Base-by-base conservation (phyloP, 2,888 invertebrate genomes). In the Drosophila robusta region DNA sequence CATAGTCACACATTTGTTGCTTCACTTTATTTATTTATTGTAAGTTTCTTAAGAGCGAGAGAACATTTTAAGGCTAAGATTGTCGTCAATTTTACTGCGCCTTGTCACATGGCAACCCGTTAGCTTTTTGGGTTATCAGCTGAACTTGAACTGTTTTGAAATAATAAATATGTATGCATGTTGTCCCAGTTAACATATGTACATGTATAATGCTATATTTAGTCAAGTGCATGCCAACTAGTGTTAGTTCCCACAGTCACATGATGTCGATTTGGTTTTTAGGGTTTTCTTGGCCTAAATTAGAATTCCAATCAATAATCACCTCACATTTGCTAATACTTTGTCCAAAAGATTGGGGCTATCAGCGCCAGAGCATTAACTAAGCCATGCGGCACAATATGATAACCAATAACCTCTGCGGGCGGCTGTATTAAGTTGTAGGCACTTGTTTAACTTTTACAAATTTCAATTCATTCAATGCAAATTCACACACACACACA, bases 381-480 rank as follows among this genome's bases (percentile, higher is more conserved):
- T 47, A 57, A 68, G 50, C 42, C 63, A 61, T 57, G 57, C 67
- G 63, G 4, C 24, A 18, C 2, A 41, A 4, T 14, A 8, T 47
- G 75, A 77, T 68, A 68, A 72, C 60, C 57, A 57, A 56, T 75
- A 75, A 74, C 57, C 76, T 65, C 22, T 38, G 18, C 55, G 41
- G 44, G 49, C 63, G 61, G 61, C 51, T 52, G 49, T 54, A 9
- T 44, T 44, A 54, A 34, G 34, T 34, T 34, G 14, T 56, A 45
- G 45, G 38, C 34, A 56, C 44, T 57, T 62, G 47, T 58, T 71
- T 66, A 39, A 58, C 16, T 63, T 85, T 80, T 77, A 83, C 84
- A 83, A 87, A 61, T 84, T 87, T 70, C 38, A 78, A 87, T 82
- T 84, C 86, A 84, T 84, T 79, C 83, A 86, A 73, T 75, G 86